These are phyloP conservation scores for Heteromyza rotundicornis DNA, from an alignment of 2,888 invertebrate species.

Conservation along the genomic window DNA sequence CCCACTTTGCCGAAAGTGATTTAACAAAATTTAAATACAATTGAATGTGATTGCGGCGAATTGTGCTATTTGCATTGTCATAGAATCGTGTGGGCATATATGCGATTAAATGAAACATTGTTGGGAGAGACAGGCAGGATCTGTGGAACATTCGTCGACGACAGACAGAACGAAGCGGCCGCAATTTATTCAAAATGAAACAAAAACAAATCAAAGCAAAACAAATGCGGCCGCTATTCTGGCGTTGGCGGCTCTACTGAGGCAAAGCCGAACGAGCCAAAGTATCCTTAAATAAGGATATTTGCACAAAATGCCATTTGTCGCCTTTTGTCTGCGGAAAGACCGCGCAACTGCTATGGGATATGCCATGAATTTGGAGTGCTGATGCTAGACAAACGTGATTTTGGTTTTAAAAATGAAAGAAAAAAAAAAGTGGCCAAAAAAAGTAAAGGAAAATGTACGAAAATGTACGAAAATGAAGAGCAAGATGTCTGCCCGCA, in stretches of 20 bases:
- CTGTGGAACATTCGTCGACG: no score
- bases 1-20: slow-evolving; percentile 31
- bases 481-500: slow-evolving; percentile 4
- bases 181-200: not conserved
- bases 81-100: slow-evolving; percentile 30
- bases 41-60: slow-evolving; percentile 49
- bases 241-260: no score
- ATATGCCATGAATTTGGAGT: not conserved
- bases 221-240: no score
- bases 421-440: not conserved
- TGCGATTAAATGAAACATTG: slow-evolving; percentile 6
- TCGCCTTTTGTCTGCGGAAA: slow-evolving; percentile 19
- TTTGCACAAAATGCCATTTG: slow-evolving; percentile 24
- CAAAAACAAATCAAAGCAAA: not conserved
- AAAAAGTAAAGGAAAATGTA: not conserved
- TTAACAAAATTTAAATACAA: slow-evolving; percentile 53
- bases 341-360: not conserved
- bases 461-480: slow-evolving; percentile 25
- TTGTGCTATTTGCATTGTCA: slow-evolving; percentile 42
- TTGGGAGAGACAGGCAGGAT: no score
- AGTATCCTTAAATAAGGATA: not conserved
- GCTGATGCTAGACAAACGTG: not conserved
- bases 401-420: not conserved
- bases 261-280: not conserved
- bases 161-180: no score